These are phyloP conservation scores for Rhinella marina DNA, from an alignment of 2,797 vertebrate species.

Conservation along the genomic window DNA sequence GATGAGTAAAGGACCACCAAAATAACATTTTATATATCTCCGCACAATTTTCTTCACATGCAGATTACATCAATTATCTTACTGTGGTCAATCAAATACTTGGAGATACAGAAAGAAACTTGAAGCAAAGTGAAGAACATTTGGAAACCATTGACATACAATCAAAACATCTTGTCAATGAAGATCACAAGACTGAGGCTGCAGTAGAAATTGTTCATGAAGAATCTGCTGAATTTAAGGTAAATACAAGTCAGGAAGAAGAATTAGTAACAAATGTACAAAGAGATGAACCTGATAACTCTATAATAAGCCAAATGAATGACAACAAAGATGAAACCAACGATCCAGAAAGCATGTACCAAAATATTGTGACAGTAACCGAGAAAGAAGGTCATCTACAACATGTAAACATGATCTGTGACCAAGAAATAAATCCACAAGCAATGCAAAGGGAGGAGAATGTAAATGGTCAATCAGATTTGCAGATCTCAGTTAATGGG, in stretches of 20 bases:
- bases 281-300: constrained; percentile 9
- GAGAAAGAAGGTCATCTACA: constrained; percentile 6
- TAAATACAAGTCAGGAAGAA: constrained; percentile 48
- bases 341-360: constrained; percentile 5
- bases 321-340: constrained; percentile 37
- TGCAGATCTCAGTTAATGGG: constrained; percentile 28
- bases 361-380: constrained; percentile 2
- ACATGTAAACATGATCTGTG: constrained; percentile 15
- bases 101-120: constrained; percentile 62
- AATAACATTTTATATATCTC: neutral
- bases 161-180: constrained; percentile 32
- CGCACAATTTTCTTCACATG: neutral
- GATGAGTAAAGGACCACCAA: neutral
- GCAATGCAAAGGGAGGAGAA: neutral
- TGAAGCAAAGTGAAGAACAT: constrained; percentile 69
- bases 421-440: neutral
- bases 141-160: constrained; percentile 61
- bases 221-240: neutral
- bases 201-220: too few relatives aligned
- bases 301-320: neutral
- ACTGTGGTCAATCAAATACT: constrained; percentile 67
- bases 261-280: neutral
- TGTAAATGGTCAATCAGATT: neutral
- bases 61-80: constrained; percentile 65
- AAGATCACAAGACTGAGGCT: neutral